Evolutionary conservation across 2,113 vertebrate genomes (phyloP).

Genomic region (Bombycilla garrulus): DNA sequence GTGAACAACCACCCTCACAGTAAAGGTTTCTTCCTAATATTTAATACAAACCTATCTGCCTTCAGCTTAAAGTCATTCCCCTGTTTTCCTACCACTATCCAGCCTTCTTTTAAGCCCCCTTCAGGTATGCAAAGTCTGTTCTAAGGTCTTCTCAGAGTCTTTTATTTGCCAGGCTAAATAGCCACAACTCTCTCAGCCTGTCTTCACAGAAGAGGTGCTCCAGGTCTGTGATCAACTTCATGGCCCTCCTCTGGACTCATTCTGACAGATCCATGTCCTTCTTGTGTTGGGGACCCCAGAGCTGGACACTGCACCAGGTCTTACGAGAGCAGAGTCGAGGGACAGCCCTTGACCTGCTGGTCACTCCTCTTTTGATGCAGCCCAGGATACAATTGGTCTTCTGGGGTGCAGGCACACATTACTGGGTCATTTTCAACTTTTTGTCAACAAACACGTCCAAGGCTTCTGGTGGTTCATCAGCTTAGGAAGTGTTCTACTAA

Average conservation of each 20-base stretch:
- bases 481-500: neutral
- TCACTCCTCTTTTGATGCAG: neutral
- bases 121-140: neutral
- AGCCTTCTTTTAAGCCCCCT: neutral
- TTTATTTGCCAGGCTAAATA: neutral
- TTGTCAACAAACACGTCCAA: fast-evolving
- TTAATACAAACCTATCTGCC: neutral
- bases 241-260: neutral
- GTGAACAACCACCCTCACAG: neutral
- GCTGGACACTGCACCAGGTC: neutral
- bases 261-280: neutral
- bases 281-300: neutral
- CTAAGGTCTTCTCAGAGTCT: neutral
- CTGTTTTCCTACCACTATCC: neutral
- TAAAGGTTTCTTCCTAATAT: neutral
- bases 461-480: neutral
- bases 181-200: neutral
- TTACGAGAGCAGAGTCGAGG: neutral
- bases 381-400: neutral
- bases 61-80: neutral
- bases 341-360: neutral
- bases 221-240: neutral
- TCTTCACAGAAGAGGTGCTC: neutral
- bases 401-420: neutral
- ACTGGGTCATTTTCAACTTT: neutral